Conservation (phyloP, 1,140 invertebrate species). For the Euborellia annulipes region DNA sequence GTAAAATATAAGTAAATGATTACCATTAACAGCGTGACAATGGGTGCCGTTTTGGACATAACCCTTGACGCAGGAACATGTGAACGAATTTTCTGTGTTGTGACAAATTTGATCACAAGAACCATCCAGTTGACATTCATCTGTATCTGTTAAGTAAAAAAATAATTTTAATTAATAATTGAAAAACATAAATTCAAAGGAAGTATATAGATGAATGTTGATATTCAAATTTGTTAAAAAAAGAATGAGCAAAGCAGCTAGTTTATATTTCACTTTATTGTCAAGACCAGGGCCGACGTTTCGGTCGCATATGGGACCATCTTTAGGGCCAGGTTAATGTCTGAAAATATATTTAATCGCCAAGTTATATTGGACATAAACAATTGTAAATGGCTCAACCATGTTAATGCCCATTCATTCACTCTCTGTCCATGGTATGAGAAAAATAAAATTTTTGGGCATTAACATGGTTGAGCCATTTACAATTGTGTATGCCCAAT, state of each 20-base stretch:
- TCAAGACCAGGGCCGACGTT: not conserved
- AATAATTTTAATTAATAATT: not conserved
- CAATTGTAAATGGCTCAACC: too few species aligned
- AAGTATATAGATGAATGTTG: not conserved
- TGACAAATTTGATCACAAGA: conserved; percentile 65
- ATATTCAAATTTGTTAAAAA: not conserved
- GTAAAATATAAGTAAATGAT: conserved; percentile 15
- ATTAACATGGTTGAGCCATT: too few species aligned
- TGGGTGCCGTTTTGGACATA: conserved; percentile 41
- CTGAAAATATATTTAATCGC: not conserved
- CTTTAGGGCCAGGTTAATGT: not conserved
- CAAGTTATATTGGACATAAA: too few species aligned
- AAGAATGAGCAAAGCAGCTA: not conserved
- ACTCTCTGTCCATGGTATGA: not conserved
- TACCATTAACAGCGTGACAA: conserved; percentile 53
- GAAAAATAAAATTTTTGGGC: too few species aligned
- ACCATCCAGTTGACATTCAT: conserved; percentile 55
- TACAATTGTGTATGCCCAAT: too few species aligned
- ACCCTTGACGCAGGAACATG: conserved; percentile 59
- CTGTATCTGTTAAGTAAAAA: conserved; percentile 39
- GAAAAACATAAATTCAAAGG: not conserved
- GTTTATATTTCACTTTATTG: not conserved
- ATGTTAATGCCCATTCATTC: too few species aligned
- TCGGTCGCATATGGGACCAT: not conserved
- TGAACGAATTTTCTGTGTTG: conserved; percentile 51